A percentile compares a stretch with the other conserved stretches of the same genome.
Conservation (phyloP, 2,797 vertebrate species). For the Pangasius sanitwongsei region DNA sequence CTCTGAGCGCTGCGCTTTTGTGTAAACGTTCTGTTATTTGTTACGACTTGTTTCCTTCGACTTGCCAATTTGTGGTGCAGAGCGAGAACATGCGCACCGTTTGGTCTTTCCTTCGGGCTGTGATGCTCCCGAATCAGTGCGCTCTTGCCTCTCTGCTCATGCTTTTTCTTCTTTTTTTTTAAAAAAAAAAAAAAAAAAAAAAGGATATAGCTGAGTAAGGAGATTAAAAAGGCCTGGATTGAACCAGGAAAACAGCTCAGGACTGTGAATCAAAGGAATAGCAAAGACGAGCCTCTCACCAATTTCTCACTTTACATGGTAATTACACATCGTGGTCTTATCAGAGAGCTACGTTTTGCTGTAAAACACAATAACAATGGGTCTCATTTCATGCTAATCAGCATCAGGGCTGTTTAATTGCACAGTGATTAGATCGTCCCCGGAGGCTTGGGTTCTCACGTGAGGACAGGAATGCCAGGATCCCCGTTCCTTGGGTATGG, state of each 20-base stretch:
- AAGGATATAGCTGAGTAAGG: conserved; percentile 80
- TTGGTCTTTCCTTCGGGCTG: conserved; percentile 57
- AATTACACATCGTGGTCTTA: conserved; percentile 62
- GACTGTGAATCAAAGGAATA: not conserved
- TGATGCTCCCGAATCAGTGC: conserved; percentile 59
- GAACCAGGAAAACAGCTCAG: conserved; percentile 51
- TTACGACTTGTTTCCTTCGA: conserved; percentile 17
- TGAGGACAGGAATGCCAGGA: conserved; percentile 12
- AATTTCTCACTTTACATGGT: conserved; percentile 22
- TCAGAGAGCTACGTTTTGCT: conserved; percentile 42
- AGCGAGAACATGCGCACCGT: not conserved
- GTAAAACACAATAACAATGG: not conserved
- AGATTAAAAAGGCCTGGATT: conserved; percentile 84
- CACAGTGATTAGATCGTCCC: not conserved
- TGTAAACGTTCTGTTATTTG: conserved; percentile 7
- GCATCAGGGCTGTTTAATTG: conserved; percentile 10
- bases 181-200: conserved; percentile 60
- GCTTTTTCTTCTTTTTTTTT: conserved; percentile 70
- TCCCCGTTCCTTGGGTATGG: not conserved
- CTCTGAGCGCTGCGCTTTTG: not conserved
- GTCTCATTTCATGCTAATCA: conserved; percentile 19
- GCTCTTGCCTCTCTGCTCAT: conserved; percentile 67
- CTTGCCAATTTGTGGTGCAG: conserved; percentile 29
- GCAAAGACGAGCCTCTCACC: not conserved
- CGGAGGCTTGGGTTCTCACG: not conserved